Evolutionary conservation across 2,113 vertebrate species (phyloP), one percentile per base, ranked within the genome.

Genomic region (Orycteropus afer): DNA sequence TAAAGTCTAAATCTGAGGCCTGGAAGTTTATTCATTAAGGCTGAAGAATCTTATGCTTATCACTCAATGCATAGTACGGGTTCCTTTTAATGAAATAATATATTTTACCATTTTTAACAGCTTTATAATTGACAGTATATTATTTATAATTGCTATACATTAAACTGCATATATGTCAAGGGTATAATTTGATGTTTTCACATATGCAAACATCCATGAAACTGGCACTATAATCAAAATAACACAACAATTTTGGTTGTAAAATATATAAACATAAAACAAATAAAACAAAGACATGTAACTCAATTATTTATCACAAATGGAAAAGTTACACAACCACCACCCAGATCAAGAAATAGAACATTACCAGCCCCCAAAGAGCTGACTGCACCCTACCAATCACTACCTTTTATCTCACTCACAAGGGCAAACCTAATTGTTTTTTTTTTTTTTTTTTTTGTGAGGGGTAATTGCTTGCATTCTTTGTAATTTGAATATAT

Each of bases 1-100:
- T 55, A 61, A 76, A 88, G 23, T 95, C 86, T 95, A 83, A 71
- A 74, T 95, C 95, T 86, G 82, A 94, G 78, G 51, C 11, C 40
- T 71, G 13, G 10, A 77, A 96, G 37, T 90, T 79, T 74, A 82
- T 86, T 95, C 82, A 23, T 95, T 85, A 73, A 86, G 42, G 34
- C 47, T 93, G 47, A 81, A 79, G 47, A 76, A 73, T 84, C 73
- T 89, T 63, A 25, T 78, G 34, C 7, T 76, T 94, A 79, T 80
- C 73, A 74, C 25, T 18, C n/a, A 73, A 89, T 12, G 73, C 20
- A 76, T 7, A 49, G 5, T 47, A 25, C 9, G 80, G 14, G 2
- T n/a, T 91, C 2, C 8, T 81, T 91, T 95, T 42, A 40, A 86
- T 65, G 2, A 94, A 94, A 65, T 63, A 82, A 90, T 79, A 20